Conservation (phyloP, 2,113 vertebrate genomes). For the Istiophorus platypterus region DNA sequence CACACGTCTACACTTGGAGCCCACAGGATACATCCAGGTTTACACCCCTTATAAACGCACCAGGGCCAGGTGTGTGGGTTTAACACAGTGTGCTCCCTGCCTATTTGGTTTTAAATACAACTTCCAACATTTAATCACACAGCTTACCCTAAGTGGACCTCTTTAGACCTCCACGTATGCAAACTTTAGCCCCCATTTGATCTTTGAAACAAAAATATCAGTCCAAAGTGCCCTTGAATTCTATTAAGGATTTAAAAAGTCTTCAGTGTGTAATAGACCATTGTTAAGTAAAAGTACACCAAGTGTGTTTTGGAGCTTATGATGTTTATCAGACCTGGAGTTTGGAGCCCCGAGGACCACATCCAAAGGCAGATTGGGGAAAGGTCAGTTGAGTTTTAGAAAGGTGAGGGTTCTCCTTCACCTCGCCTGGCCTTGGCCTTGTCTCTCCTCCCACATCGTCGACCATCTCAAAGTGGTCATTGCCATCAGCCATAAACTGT, state of each 20-base stretch:
- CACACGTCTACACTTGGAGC: conserved; percentile 39
- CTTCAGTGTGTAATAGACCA: conserved; percentile 24
- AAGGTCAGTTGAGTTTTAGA: conserved; percentile 16
- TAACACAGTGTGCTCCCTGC: conserved; percentile 55
- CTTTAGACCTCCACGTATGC: conserved; percentile 29
- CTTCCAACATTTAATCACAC: conserved; percentile 51
- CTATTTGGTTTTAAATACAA: conserved; percentile 57
- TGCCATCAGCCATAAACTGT: conserved; percentile 49
- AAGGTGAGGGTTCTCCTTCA: conserved; percentile 33
- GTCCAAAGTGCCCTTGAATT: conserved; percentile 7
- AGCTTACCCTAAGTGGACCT: conserved; percentile 16
- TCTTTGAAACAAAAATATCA: conserved; percentile 32
- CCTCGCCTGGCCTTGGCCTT: background rate
- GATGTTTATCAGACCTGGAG: conserved; percentile 33
- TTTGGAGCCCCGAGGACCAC: background rate
- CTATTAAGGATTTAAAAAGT: conserved; percentile 5
- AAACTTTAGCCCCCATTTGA: conserved; percentile 1
- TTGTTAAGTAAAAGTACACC: conserved; percentile 13
- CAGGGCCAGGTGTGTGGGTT: conserved; percentile 79
- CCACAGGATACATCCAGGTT: conserved; percentile 65
- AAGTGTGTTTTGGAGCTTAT: conserved; percentile 14
- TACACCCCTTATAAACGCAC: conserved; percentile 71
- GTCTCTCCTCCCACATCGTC: conserved; percentile 40
- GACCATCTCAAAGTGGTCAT: conserved; percentile 56
- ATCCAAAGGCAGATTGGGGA: conserved; percentile 20